Percentiles rank a stretch among this genome's conserved stretches.
phyloP scores from a whole-genome alignment of 2,797 vertebrate genomes.

The Fistularia commersonii region DNA sequence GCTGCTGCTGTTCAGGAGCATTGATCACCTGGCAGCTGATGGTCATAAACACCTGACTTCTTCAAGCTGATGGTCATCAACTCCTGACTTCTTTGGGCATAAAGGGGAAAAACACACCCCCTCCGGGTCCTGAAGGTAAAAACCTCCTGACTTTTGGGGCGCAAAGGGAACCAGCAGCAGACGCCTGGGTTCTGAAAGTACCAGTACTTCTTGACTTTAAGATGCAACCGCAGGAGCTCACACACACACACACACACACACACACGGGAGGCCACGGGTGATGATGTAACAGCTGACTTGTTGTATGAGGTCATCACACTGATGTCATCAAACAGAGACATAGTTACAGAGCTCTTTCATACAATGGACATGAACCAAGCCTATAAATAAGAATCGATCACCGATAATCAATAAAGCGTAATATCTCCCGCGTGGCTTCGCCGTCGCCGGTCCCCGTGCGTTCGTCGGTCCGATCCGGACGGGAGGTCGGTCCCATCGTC shows the following conservation, averaged over 20 bases:
- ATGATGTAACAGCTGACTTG: constrained; percentile 16
- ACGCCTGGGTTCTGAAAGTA: too few species aligned
- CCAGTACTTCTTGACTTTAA: too few species aligned
- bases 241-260: neutral
- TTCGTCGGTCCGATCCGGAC: constrained; percentile 29
- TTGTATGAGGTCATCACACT: constrained; percentile 62
- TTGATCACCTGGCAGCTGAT: too few species aligned
- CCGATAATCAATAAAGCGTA: constrained; percentile 25
- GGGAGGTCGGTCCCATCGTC: constrained; percentile 28
- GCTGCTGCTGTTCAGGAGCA: too few species aligned
- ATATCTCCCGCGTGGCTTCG: constrained; percentile 24
- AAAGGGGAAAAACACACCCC: too few species aligned
- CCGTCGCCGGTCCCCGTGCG: constrained; percentile 17
- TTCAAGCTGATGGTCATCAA: too few species aligned
- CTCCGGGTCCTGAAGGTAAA: too few species aligned
- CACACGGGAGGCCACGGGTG: neutral
- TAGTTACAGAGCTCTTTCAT: constrained; percentile 17
- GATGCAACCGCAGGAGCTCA: too few species aligned
- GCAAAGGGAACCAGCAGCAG: too few species aligned
- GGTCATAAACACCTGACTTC: too few species aligned
- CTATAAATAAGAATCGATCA: constrained; percentile 2
- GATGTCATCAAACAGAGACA: constrained; percentile 40
- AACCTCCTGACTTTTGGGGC: too few species aligned
- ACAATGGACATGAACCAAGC: constrained; percentile 12
- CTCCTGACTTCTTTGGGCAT: too few species aligned